A percentile compares a stretch with the other conserved stretches of the same genome.
Conservation (phyloP, 2,888 invertebrate genomes). For the Protodeltote pygarga region DNA sequence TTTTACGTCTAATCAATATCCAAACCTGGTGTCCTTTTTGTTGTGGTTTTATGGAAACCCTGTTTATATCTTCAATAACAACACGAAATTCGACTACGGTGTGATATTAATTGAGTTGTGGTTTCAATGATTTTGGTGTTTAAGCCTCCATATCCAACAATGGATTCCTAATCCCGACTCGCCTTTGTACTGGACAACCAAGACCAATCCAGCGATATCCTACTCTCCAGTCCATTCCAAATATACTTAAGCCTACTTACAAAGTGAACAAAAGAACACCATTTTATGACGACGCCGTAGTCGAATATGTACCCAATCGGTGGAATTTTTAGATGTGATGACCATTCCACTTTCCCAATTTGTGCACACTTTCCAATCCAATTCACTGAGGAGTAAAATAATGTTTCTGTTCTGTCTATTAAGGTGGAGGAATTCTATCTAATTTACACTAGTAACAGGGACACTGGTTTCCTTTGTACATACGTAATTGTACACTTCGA, state of each 20-base stretch:
- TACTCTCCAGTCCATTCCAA: slow-evolving; percentile 29
- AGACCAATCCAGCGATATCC: slow-evolving; percentile 33
- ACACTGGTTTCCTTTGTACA: slow-evolving; percentile 75
- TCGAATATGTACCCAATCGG: slow-evolving; percentile 32
- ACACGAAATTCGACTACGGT: slow-evolving; percentile 42
- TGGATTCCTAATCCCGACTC: slow-evolving; percentile 18
- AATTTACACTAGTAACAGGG: slow-evolving; percentile 76
- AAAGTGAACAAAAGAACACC: slow-evolving; percentile 2
- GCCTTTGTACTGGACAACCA: slow-evolving; percentile 28
- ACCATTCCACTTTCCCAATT: slow-evolving; percentile 43
- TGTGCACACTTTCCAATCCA: slow-evolving; percentile 67
- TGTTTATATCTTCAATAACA: slow-evolving; percentile 31
- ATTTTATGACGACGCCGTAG: slow-evolving; percentile 38
- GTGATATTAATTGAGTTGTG: slow-evolving; percentile 15
- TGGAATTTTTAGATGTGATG: slow-evolving; percentile 40
- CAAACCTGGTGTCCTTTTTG: slow-evolving; percentile 57
- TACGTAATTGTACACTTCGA: slow-evolving; percentile 60
- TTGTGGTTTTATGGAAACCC: slow-evolving; percentile 49
- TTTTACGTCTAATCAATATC: slow-evolving; percentile 73
- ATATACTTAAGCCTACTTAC: slow-evolving; percentile 3
- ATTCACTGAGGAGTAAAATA: slow-evolving; percentile 63
- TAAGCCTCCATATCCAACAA: slow-evolving; percentile 14
- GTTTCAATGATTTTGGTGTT: slow-evolving; percentile 19
- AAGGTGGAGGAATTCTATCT: slow-evolving; percentile 82
- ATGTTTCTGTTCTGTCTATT: slow-evolving; percentile 74